Evolutionary conservation across 2,797 vertebrate species (phyloP), one percentile per base, ranked within the genome.

Genomic region (Mus minutoides): DNA sequence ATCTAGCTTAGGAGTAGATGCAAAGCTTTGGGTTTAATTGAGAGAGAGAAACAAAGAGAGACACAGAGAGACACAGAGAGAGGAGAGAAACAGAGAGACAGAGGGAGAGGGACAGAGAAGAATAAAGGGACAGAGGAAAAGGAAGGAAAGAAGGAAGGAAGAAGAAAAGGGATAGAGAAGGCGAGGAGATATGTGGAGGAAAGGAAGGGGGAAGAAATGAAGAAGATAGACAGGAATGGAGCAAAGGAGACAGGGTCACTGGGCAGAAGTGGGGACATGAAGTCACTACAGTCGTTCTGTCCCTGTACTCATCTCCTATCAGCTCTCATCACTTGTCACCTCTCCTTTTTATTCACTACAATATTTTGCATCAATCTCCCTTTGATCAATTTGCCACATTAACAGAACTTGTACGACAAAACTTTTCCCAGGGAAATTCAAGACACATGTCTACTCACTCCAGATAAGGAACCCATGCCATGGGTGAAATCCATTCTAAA

Each of bases 381-480:
- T 92, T 90, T 82, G 76, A 93, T 95, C 54, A 95, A 31, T 91
- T 90, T 94, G 87, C 46, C 94, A 96, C 94, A 73, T 76, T 52
- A 77, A 92, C 21, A 92, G 58, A 85, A 58, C 87, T 56, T 87
- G 37, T 40, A 10, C 17, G 13, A n/a, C 31, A 69, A 86, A 69
- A 52, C 21, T 17, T 52, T 52, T 37, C 46, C 34, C 49, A 12
- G 31, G 62, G 12, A 69, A 46, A 69, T 9, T 2, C 62, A 67
- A 52, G 62, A 49, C 62, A n/a, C 83, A 64, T 3, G 13, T 49
- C 29, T 85, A 22, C 43, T 46, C 29, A 49, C 31, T 17, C 62
- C 46, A 69, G 7, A 26, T n/a, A 69, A 3, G 46, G 31, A 69
- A 37, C 31, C 46, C 34, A 16, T 86, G 12, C 49, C 49, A 49